Evolutionary conservation across 2,888 invertebrate species (phyloP), one percentile per base, ranked within the genome.

Genomic region (Erebia aethiops): DNA sequence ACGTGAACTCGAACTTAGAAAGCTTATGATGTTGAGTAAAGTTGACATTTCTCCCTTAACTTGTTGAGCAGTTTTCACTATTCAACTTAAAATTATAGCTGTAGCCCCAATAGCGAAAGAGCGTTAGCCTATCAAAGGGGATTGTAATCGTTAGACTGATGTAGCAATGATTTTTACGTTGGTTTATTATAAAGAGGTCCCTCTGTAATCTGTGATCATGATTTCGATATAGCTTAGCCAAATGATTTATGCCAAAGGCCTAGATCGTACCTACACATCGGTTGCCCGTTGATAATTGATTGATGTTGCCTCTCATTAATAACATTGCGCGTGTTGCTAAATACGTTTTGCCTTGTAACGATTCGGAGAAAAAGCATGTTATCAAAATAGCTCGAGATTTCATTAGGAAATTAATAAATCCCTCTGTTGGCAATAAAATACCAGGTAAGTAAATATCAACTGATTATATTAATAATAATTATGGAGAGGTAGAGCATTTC

Each of bases 271-370:
- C 14, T 26, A 35, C 21, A 35, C 52, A 54, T 52, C 52, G 35
- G 3, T 41, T 54, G 41, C 41, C 52, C 49, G 43, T 14, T 60
- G 65, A 60, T 65, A 51, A 65, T 51, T 70, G 58, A 70, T 70
- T 65, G 60, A 70, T 70, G 58, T 18, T 65, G 52, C 51, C 43
- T 52, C 64, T 62, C 61, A 54, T 62, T 68, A 62, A 62, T 56
- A 65, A 56, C 54, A 65, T 66, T 56, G 21, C 66, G 66, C 56
- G 56, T 57, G 66, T 14, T 41, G 43, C 66, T 66, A 57, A 66
- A 66, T 66, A 66, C 21, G 14, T 66, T 54, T 57, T 21, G 66
- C 56, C 56, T 56, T 66, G 66, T 56, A 66, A 56, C 41, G 41
- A 56, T 56, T 66, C 41, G 46, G n/a, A n/a, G n/a, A n/a, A n/a